Conservation (phyloP, 92 coral and sea anemone species). For the Porites evermanni region DNA sequence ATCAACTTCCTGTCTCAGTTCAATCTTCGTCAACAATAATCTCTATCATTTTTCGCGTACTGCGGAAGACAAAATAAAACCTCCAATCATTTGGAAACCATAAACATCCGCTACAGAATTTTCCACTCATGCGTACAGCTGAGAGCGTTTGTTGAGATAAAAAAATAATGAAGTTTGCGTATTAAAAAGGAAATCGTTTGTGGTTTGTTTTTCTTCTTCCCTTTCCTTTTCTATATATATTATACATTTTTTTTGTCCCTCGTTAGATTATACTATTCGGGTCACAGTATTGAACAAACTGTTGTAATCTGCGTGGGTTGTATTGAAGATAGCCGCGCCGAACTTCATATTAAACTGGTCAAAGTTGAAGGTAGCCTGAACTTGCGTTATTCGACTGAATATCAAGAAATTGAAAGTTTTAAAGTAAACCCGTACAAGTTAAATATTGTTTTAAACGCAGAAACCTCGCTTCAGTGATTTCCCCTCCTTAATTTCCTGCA, state of each 20-base stretch:
- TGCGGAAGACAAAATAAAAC: not conserved
- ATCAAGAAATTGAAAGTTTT: not conserved
- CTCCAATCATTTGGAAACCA: not conserved
- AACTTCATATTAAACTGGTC: not conserved
- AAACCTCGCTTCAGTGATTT: not conserved
- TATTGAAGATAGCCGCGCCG: not conserved
- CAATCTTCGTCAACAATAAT: not conserved
- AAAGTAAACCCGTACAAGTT: not conserved
- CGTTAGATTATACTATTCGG: not conserved
- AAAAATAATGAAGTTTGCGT: not conserved
- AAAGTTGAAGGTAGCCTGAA: not conserved
- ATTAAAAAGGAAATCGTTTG: conserved; percentile 8
- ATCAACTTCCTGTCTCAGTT: conserved; percentile 12
- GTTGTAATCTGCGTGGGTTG: not conserved
- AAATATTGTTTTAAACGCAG: not conserved
- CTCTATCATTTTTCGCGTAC: not conserved
- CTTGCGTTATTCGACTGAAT: not conserved
- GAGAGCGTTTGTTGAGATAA: not conserved
- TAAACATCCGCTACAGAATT: conserved; percentile 4
- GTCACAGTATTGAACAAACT: not conserved
- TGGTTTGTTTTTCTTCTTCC: not conserved
- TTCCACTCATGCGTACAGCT: not conserved
- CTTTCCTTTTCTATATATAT: not conserved
- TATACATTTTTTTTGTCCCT: too few relatives aligned
- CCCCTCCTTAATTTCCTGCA: not conserved